Evolutionary conservation across 2,113 vertebrate species (phyloP).

Genomic region (Aptenodytes patagonicus): DNA sequence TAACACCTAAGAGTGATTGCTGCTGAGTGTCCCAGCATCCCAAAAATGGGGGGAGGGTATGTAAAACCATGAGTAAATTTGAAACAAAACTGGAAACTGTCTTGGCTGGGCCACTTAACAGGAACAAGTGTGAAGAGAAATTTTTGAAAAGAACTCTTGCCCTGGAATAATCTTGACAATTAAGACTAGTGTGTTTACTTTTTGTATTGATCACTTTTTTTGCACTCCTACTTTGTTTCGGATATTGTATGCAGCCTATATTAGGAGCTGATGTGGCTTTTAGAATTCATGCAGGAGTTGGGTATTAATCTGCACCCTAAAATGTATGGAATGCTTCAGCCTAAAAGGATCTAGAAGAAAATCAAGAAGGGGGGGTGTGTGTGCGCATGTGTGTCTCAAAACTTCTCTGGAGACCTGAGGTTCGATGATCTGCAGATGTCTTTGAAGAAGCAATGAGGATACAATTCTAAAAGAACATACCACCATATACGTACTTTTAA

Average conservation of each 20-base stretch:
- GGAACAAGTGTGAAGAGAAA: slow-evolving; percentile 68
- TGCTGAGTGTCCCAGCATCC: slow-evolving; percentile 61
- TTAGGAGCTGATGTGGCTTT: slow-evolving; percentile 72
- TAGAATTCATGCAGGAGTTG: slow-evolving; percentile 64
- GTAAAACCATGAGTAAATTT: slow-evolving; percentile 43
- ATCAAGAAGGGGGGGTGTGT: not conserved
- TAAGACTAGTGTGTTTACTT: slow-evolving; percentile 81
- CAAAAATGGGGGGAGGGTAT: slow-evolving; percentile 54
- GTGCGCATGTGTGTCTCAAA: not conserved
- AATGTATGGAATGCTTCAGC: slow-evolving; percentile 56
- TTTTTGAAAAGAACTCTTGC: slow-evolving; percentile 77
- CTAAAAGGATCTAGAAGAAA: slow-evolving; percentile 66
- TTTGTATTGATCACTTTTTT: slow-evolving; percentile 79
- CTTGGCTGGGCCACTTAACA: slow-evolving; percentile 70
- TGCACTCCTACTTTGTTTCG: slow-evolving; percentile 76
- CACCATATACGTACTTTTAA: slow-evolving; percentile 53
- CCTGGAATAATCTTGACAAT: slow-evolving; percentile 85
- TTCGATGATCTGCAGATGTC: slow-evolving; percentile 29
- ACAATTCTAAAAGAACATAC: slow-evolving; percentile 51
- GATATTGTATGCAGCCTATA: slow-evolving; percentile 70
- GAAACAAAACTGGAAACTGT: slow-evolving; percentile 70
- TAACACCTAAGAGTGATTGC: slow-evolving; percentile 59
- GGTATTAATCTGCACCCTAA: slow-evolving; percentile 59
- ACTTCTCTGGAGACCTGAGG: slow-evolving; percentile 34
- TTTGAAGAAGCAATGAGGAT: slow-evolving; percentile 58